These are phyloP conservation scores for Cerastoderma edule DNA, from an alignment of 2,888 invertebrate genomes.

Conservation along the genomic window DNA sequence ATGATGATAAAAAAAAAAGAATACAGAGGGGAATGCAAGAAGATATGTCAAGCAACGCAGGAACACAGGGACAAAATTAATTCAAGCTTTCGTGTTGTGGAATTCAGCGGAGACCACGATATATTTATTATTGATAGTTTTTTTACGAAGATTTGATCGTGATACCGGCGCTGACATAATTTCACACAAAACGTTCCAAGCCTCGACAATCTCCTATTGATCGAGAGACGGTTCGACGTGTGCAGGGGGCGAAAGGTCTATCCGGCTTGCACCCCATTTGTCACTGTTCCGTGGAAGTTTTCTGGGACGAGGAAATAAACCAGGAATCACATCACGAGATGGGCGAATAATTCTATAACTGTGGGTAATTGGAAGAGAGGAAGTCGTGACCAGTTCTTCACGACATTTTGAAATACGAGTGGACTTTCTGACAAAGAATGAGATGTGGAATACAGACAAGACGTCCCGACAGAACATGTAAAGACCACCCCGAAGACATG, in stretches of 20 bases:
- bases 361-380: conserved; percentile 13
- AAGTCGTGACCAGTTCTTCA: conserved; percentile 17
- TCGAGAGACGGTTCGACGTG: conserved; percentile 17
- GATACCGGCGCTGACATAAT: not conserved
- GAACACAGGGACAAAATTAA: too few species aligned
- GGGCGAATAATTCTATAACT: conserved; percentile 26
- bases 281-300: conserved; percentile 19
- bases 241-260: conserved; percentile 21
- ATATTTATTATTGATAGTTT: conserved; percentile 19
- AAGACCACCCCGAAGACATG: too few species aligned
- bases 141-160: conserved; percentile 17
- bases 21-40: too few species aligned
- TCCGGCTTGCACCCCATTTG: conserved; percentile 24
- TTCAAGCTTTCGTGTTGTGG: not conserved
- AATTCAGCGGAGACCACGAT: conserved; percentile 10
- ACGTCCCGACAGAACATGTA: too few species aligned
- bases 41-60: too few species aligned
- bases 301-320: conserved; percentile 24
- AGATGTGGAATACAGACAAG: too few species aligned
- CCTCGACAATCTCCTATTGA: conserved; percentile 16
- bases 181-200: not conserved
- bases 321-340: conserved; percentile 26
- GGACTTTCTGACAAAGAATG: not conserved
- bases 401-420: conserved; percentile 25
- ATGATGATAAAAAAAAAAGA: too few species aligned